Percentiles rank a stretch among this genome's conserved stretches.
These are phyloP conservation scores for Encarsia formosa DNA, from an alignment of 2,888 invertebrate genomes.

Conservation along the genomic window DNA sequence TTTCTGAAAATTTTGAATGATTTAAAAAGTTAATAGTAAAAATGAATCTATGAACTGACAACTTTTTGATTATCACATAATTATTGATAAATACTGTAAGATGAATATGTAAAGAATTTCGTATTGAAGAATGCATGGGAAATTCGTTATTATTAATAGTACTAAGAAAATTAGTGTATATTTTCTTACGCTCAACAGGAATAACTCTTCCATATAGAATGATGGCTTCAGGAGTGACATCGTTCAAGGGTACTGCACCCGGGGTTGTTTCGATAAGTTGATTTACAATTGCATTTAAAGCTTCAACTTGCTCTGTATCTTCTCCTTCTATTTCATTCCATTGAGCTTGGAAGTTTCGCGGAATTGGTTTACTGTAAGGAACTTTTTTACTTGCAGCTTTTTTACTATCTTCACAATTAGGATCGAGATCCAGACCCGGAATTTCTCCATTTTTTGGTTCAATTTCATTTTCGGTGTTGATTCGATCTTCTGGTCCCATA, in stretches of 20 bases:
- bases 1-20: too few relatives aligned
- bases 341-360: constrained; percentile 93
- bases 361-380: constrained; percentile 94
- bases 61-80: too few relatives aligned
- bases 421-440: constrained; percentile 82
- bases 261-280: constrained; percentile 75
- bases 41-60: too few relatives aligned
- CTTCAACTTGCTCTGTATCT: constrained; percentile 48
- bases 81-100: too few relatives aligned
- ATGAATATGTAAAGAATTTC: too few relatives aligned
- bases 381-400: constrained; percentile 70
- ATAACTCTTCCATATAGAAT: constrained; percentile 80
- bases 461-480: constrained; percentile 56
- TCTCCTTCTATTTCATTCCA: constrained; percentile 78
- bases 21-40: too few relatives aligned
- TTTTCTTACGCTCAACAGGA: constrained; percentile 68
- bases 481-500: constrained; percentile 96
- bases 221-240: constrained; percentile 75
- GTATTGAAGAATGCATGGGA: too few relatives aligned
- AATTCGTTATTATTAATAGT: too few relatives aligned
- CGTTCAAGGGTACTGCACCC: constrained; percentile 72
- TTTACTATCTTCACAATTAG: constrained; percentile 66
- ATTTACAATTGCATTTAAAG: constrained; percentile 64
- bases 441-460: constrained; percentile 58
- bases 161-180: too few relatives aligned